A percentile compares a stretch with the other conserved stretches of the same genome.
Evolutionary conservation across 2,797 vertebrate genomes (phyloP).

Genomic region (Buceros bicornis): DNA sequence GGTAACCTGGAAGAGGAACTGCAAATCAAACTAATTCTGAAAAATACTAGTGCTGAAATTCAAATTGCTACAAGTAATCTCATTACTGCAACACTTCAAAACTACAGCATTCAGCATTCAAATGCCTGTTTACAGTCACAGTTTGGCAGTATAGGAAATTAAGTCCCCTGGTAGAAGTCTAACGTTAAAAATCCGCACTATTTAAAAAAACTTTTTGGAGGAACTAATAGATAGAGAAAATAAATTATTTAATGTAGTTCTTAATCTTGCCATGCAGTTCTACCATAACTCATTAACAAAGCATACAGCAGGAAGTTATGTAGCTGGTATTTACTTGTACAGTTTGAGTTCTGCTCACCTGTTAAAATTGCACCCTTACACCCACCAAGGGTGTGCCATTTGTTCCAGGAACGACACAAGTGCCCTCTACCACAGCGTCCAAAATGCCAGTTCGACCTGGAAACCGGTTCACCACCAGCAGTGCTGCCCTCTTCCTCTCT

Average conservation of each 20-base stretch:
- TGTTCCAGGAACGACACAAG: neutral
- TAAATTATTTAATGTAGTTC: neutral
- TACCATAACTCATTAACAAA: neutral
- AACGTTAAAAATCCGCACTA: neutral
- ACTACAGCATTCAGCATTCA: neutral
- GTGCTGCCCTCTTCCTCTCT: neutral
- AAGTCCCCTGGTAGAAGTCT: neutral
- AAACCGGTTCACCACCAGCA: fast-evolving
- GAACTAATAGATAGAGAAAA: neutral
- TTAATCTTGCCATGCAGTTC: neutral
- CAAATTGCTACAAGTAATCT: neutral
- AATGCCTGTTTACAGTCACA: neutral
- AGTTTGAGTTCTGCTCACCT: neutral
- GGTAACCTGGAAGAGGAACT: neutral
- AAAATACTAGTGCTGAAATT: neutral
- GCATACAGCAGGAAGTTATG: neutral
- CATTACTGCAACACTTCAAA: neutral
- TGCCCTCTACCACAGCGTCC: neutral
- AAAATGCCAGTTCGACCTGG: neutral
- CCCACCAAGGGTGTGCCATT: fast-evolving
- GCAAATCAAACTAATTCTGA: neutral
- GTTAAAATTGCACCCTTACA: neutral
- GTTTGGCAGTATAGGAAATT: neutral
- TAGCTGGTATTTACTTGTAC: neutral
- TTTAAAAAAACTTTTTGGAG: neutral